A percentile compares a stretch with the other conserved stretches of the same genome.
These are phyloP conservation scores for Leguminivora glycinivorella DNA, from an alignment of 1,140 invertebrate genomes.

Conservation along the genomic window DNA sequence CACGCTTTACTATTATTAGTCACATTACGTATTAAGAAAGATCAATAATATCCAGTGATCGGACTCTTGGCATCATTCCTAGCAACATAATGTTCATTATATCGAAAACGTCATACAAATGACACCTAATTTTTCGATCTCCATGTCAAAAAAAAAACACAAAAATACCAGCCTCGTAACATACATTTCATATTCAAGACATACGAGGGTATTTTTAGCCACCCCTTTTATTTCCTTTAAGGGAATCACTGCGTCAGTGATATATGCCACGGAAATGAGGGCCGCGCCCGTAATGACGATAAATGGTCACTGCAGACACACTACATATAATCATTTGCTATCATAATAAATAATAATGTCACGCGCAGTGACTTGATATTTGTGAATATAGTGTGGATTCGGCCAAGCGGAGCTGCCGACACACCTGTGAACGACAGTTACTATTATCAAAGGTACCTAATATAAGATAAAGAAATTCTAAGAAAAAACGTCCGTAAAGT, in stretches of 20 bases:
- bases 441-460: no score
- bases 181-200: not conserved
- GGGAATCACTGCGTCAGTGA: slow-evolving; percentile 11
- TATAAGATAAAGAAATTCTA: no score
- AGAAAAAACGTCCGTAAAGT: no score
- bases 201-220: slow-evolving; percentile 6
- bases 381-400: not conserved
- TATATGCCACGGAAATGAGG: slow-evolving; percentile 22
- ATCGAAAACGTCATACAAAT: no score
- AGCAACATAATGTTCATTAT: no score
- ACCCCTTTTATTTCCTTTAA: slow-evolving; percentile 26
- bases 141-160: not conserved
- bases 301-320: slow-evolving; percentile 20
- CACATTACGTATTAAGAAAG: no score
- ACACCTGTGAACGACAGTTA: not conserved
- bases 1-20: no score
- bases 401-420: not conserved
- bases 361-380: slow-evolving; percentile 13
- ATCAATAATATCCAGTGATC: no score
- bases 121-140: no score
- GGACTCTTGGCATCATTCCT: no score
- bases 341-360: slow-evolving; percentile 10
- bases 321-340: slow-evolving; percentile 14
- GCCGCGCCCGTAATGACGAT: slow-evolving; percentile 20
- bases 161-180: not conserved